Percentiles rank a stretch among this genome's conserved stretches.
Evolutionary conservation across 2,113 vertebrate species (phyloP).

Genomic region (Ciconia maguari): DNA sequence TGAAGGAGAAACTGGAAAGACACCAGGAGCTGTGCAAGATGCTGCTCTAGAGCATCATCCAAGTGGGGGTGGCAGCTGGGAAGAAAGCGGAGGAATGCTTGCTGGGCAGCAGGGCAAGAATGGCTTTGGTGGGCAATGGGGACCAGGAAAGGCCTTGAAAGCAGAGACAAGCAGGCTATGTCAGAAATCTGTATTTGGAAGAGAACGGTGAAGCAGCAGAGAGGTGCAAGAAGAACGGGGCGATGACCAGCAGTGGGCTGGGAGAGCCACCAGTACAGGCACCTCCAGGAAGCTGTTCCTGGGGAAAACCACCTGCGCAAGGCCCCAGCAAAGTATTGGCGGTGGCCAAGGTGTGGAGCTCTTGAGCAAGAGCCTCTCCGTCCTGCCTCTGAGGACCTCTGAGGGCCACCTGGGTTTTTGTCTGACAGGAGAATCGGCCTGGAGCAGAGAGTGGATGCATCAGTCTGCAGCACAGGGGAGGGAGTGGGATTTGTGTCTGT

Average conservation of each 20-base stretch:
- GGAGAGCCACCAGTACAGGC: neutral
- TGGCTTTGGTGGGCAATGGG: neutral
- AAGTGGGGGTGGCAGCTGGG: neutral
- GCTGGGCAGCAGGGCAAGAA: neutral
- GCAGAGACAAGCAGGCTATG: neutral
- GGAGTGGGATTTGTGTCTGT: neutral
- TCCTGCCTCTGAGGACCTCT: neutral
- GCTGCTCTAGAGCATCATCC: neutral
- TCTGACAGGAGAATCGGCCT: neutral
- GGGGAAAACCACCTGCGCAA: neutral
- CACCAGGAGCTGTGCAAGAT: neutral
- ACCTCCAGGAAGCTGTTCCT: neutral
- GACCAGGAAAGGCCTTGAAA: neutral
- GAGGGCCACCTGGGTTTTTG: neutral
- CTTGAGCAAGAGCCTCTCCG: neutral
- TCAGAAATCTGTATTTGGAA: fast-evolving
- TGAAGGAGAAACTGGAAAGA: neutral
- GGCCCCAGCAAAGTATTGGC: neutral
- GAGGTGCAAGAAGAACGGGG: neutral
- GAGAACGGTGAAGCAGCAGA: neutral
- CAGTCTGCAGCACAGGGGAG: neutral
- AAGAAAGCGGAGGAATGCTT: neutral
- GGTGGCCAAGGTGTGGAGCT: neutral
- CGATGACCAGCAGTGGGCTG: fast-evolving
- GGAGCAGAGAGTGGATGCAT: neutral